phyloP scores from a whole-genome alignment of 1,140 invertebrate genomes.

The Aphaenogaster ashmeadi region DNA sequence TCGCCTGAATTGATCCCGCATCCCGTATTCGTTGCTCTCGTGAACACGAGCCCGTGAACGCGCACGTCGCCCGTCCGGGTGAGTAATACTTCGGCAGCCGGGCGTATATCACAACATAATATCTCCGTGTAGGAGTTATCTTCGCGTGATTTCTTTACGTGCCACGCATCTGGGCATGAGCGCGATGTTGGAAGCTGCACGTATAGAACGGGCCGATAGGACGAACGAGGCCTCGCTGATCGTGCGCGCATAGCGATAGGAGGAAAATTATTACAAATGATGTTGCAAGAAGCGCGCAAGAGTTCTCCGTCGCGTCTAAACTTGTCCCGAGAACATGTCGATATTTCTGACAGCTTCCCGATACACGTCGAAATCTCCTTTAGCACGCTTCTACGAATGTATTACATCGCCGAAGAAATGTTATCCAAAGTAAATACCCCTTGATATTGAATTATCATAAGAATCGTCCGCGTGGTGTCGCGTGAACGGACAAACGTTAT shows the following conservation, averaged over 20 bases:
- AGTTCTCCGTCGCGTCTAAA: neutral
- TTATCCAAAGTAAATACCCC: neutral
- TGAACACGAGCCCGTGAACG: constrained; percentile 21
- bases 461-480: neutral
- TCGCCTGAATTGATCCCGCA: constrained; percentile 57
- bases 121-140: constrained; percentile 70
- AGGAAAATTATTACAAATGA: constrained; percentile 61
- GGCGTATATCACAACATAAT: constrained; percentile 62
- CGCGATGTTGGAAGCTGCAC: constrained; percentile 14
- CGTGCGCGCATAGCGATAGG: neutral
- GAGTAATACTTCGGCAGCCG: constrained; percentile 56
- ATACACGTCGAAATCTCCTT: constrained; percentile 1
- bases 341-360: constrained; percentile 1
- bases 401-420: neutral
- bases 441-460: neutral
- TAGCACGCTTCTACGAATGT: neutral
- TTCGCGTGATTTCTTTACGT: constrained; percentile 60
- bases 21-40: constrained; percentile 56
- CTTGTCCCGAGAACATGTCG: neutral
- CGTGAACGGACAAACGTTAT: neutral
- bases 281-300: constrained; percentile 27
- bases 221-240: constrained; percentile 10
- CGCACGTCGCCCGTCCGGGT: neutral
- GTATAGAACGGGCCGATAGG: constrained; percentile 16
- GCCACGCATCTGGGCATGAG: constrained; percentile 32